phyloP scores from a whole-genome alignment of 2,113 vertebrate genomes.

The Cyprinodon tularosa region DNA sequence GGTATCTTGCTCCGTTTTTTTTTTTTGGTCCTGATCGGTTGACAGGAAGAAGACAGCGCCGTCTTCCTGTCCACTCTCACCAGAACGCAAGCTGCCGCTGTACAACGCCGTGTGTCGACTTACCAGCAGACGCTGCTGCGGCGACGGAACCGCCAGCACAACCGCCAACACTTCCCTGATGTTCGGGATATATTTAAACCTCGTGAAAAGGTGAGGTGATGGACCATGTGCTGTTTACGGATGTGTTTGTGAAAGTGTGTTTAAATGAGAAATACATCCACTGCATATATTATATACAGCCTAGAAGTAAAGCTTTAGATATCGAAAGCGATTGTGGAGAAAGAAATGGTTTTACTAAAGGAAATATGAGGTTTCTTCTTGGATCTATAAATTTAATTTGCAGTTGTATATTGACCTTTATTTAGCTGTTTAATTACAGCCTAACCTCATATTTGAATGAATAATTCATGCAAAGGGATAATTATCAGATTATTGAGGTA shows the following conservation, averaged over 20 bases:
- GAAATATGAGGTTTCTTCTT: too few relatives aligned
- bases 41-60: constrained; percentile 83
- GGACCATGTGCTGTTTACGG: background rate
- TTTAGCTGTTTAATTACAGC: too few relatives aligned
- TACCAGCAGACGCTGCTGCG: constrained; percentile 89
- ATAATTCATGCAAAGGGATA: too few relatives aligned
- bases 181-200: constrained; percentile 93
- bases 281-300: too few relatives aligned
- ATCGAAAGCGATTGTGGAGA: too few relatives aligned
- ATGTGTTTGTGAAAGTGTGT: background rate
- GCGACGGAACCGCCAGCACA: constrained; percentile 90
- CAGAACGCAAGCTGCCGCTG: constrained; percentile 89
- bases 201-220: constrained; percentile 57
- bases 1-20: background rate
- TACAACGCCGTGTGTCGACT: constrained; percentile 87
- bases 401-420: too few relatives aligned
- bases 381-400: too few relatives aligned
- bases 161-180: constrained; percentile 90
- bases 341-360: too few relatives aligned
- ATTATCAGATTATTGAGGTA: too few relatives aligned
- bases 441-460: too few relatives aligned
- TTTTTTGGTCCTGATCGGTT: background rate
- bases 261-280: too few relatives aligned
- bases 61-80: constrained; percentile 91
- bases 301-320: too few relatives aligned